phyloP scores from a whole-genome alignment of 2,113 vertebrate species.

The Centropus bengalensis region DNA sequence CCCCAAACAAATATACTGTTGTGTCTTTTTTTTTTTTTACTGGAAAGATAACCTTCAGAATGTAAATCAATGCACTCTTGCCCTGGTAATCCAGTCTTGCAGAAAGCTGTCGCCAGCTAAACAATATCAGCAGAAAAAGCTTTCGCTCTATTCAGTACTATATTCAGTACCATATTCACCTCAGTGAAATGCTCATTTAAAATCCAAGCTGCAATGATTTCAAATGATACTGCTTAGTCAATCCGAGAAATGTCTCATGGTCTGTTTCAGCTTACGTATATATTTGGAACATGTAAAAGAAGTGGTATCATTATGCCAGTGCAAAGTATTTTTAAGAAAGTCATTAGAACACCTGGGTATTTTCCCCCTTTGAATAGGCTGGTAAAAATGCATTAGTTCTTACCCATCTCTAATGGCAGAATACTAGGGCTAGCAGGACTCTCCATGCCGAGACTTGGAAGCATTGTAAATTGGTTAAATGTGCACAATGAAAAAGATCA shows the following conservation, averaged over 20 bases:
- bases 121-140: constrained; percentile 60
- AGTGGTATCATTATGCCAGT: not conserved
- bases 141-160: not conserved
- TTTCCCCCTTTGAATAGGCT: not conserved
- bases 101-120: constrained; percentile 66
- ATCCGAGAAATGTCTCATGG: not conserved
- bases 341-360: not conserved
- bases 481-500: not conserved
- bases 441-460: not conserved
- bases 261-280: not conserved
- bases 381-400: not conserved
- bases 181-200: constrained; percentile 17
- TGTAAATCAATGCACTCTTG: constrained; percentile 65
- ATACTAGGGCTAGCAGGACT: not conserved
- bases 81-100: constrained; percentile 59
- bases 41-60: constrained; percentile 69
- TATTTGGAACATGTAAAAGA: not conserved
- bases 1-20: not conserved
- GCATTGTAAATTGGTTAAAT: not conserved
- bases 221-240: not conserved
- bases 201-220: constrained; percentile 17
- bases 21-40: constrained; percentile 8
- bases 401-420: not conserved
- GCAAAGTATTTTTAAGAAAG: not conserved
- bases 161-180: not conserved